These are phyloP conservation scores for Pollachius pollachius DNA, from an alignment of 2,113 vertebrate species.

Conservation along the genomic window DNA sequence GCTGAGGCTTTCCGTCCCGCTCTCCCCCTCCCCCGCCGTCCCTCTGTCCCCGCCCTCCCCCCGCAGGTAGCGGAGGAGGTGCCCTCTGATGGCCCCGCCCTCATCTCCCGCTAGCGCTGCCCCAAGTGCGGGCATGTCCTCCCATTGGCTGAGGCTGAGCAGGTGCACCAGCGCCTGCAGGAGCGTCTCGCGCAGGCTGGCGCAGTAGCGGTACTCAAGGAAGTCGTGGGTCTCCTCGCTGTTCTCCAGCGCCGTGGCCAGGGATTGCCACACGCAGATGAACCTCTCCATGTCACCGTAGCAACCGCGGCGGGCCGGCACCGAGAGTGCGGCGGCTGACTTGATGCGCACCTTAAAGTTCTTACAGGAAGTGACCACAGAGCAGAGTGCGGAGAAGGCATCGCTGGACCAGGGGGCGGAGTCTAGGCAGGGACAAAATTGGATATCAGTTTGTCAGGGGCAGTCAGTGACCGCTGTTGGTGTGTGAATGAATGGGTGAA, in stretches of 20 bases:
- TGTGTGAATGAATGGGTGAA: too few relatives aligned
- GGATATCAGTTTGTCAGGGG: too few relatives aligned
- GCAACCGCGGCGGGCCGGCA: constrained; percentile 73
- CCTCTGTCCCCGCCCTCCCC: constrained; percentile 51
- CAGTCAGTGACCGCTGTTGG: too few relatives aligned
- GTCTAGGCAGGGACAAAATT: constrained; percentile 64
- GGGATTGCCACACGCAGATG: constrained; percentile 78
- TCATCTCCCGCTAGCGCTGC: constrained; percentile 55
- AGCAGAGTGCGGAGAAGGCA: constrained; percentile 82
- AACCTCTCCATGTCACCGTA: constrained; percentile 82
- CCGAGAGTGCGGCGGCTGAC: constrained; percentile 85
- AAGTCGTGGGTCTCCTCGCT: constrained; percentile 91
- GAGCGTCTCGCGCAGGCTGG: constrained; percentile 85
- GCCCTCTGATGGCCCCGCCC: constrained; percentile 61
- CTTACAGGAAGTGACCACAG: constrained; percentile 88
- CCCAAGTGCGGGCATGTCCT: constrained; percentile 76
- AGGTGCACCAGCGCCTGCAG: constrained; percentile 87
- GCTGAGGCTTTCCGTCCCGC: constrained; percentile 29
- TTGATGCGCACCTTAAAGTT: constrained; percentile 98
- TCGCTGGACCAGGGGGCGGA: constrained; percentile 82
- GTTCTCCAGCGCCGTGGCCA: constrained; percentile 84
- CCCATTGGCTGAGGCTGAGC: constrained; percentile 70
- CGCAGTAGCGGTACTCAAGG: constrained; percentile 91
- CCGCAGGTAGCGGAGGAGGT: constrained; percentile 79
- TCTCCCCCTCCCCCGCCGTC: constrained; percentile 35